Evolutionary conservation across 2,113 vertebrate species (phyloP).

Genomic region (Donacobius atricapilla): DNA sequence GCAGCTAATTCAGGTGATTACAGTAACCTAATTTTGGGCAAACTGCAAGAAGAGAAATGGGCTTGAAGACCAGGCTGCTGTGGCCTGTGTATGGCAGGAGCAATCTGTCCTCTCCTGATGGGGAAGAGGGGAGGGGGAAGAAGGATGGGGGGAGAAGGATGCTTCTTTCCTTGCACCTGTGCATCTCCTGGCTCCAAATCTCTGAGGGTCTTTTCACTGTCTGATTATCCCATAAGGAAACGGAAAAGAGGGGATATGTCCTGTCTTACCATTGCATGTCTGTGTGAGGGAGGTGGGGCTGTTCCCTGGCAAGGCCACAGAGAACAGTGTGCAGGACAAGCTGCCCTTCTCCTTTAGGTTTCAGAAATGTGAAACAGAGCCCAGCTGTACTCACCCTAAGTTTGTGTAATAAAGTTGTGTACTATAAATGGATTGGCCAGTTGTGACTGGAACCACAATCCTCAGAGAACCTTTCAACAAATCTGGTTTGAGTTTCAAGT

Average conservation of each 20-base stretch:
- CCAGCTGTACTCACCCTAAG: neutral
- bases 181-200: neutral
- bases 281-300: neutral
- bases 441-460: slow-evolving; percentile 13
- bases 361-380: neutral
- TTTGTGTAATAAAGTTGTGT: neutral
- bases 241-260: neutral
- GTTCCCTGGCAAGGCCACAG: neutral
- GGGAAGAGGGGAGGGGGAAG: too few species aligned
- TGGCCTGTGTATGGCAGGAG: neutral
- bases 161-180: neutral
- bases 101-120: neutral
- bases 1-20: neutral
- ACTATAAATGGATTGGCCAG: slow-evolving; percentile 26
- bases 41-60: neutral
- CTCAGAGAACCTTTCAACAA: slow-evolving; percentile 30
- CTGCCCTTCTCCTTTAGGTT: neutral
- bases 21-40: neutral
- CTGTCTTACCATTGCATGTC: neutral
- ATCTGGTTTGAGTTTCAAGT: slow-evolving; percentile 51
- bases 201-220: neutral
- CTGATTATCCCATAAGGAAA: neutral
- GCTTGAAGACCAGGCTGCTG: neutral
- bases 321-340: neutral
- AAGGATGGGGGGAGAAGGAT: too few species aligned